Evolutionary conservation across 2,797 vertebrate species (phyloP), one percentile per base, ranked within the genome.

Genomic region (Acanthornis magna): DNA sequence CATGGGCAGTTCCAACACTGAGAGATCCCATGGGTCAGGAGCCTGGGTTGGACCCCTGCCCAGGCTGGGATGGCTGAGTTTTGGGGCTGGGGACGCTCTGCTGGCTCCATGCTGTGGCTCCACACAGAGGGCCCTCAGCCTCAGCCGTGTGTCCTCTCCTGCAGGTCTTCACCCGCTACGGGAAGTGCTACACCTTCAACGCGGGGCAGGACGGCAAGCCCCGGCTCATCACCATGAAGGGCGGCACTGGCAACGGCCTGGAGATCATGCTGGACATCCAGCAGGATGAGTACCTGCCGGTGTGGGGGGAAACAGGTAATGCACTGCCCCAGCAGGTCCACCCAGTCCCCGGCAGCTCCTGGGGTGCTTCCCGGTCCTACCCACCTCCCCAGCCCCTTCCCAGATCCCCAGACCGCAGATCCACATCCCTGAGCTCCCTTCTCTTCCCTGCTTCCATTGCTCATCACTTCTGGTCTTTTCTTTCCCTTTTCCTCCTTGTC

Each of bases 261-360:
- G 99, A 99, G 97, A 98, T 99, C 97, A 99, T 99, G 99, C 93
- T 99, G 97, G 99, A 99, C 93, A 99, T 99, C 91, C 99, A 99
- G 97, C 99, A 99, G 97, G 99, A 99, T 16, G 99, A 99, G 96
- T 99, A 99, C 96, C 97, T 99, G 96, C 99, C 99, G 0, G 99
- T 99, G 7, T 99, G 99, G 99, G 99, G 99, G 88, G 99, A 99
- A 92, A 99, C 99, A 55, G 99, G 99, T 99, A 97, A 95, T 97
- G 23, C 60, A 3, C 22, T 2, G 13, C 65, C 53, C 65, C 79
- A 21, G 75, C 15, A 5, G 30, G 3, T 34, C 58, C 6, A 2
- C 32, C 32, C 8, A 2, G 14, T 17, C 79, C 15, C 50, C 2
- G 0, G 57, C 54, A 81, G 57, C 40, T 80, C 42, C 40, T 1